These are phyloP conservation scores for Sebastes flavidus DNA, from an alignment of 2,797 vertebrate genomes.

Conservation along the genomic window DNA sequence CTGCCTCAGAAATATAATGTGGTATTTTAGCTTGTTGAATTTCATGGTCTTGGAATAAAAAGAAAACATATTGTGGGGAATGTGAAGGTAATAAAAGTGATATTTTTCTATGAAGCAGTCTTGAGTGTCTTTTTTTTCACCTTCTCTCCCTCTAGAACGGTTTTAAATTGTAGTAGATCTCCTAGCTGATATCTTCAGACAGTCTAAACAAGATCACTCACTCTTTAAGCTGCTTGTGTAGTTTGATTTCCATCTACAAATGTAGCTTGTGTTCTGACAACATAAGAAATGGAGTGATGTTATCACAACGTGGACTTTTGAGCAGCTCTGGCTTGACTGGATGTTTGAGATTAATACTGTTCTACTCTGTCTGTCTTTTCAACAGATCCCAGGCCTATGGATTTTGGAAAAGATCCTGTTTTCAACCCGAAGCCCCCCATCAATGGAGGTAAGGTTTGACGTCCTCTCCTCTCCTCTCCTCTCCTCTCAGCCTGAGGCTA, in stretches of 20 bases:
- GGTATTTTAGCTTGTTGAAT: slow-evolving; percentile 88
- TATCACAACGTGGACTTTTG: slow-evolving; percentile 19
- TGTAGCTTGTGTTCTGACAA: slow-evolving; percentile 20
- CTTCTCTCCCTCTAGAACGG: neutral
- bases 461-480: neutral
- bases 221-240: slow-evolving; percentile 20
- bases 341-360: slow-evolving; percentile 42
- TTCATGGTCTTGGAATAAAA: slow-evolving; percentile 89
- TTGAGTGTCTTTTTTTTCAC: slow-evolving; percentile 15
- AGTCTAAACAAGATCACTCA: slow-evolving; percentile 38
- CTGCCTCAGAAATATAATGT: slow-evolving; percentile 75
- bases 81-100: slow-evolving; percentile 93
- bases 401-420: slow-evolving; percentile 79
- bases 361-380: slow-evolving; percentile 47
- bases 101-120: slow-evolving; percentile 90
- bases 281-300: slow-evolving; percentile 18
- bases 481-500: slow-evolving; percentile 37
- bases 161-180: slow-evolving; percentile 29
- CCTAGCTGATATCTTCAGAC: slow-evolving; percentile 20
- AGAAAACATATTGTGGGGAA: slow-evolving; percentile 89
- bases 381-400: slow-evolving; percentile 78
- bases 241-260: slow-evolving; percentile 46
- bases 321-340: slow-evolving; percentile 17
- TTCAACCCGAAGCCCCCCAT: slow-evolving; percentile 73
- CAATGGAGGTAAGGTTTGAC: slow-evolving; percentile 75